These are phyloP conservation scores for Tragelaphus imberbis DNA, from an alignment of 2,113 vertebrate genomes.

Conservation along the genomic window DNA sequence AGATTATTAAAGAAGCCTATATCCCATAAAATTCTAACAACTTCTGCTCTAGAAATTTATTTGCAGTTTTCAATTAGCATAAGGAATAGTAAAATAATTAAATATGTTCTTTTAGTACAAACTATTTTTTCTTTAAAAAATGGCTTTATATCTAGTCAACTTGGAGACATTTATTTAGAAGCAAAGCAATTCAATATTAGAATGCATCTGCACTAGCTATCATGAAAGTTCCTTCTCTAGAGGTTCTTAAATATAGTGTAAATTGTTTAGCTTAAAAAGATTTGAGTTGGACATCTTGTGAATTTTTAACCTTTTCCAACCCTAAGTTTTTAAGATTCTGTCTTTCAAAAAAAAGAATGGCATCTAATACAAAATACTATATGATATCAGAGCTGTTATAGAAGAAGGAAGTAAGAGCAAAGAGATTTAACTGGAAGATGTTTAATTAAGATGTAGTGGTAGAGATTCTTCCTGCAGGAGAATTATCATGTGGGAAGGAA, in stretches of 20 bases:
- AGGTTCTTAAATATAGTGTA: neutral
- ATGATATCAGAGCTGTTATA: neutral
- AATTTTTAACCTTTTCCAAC: neutral
- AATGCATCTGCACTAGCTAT: neutral
- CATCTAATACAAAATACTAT: neutral
- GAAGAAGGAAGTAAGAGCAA: neutral
- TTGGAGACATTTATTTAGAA: neutral
- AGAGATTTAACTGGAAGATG: neutral
- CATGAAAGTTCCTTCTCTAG: neutral
- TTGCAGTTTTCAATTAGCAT: neutral
- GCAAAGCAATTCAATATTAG: neutral
- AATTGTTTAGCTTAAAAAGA: constrained; percentile 24
- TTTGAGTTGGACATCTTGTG: neutral
- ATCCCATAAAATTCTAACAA: neutral
- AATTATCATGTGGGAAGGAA: neutral
- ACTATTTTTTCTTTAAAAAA: neutral
- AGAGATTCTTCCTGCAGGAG: neutral
- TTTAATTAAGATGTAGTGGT: neutral
- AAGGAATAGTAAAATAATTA: neutral
- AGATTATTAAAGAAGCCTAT: neutral
- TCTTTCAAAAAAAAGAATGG: neutral
- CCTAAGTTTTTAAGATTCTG: neutral
- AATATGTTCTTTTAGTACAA: neutral
- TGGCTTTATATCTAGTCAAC: neutral
- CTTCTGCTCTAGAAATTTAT: neutral